phyloP scores from a whole-genome alignment of 2,888 invertebrate genomes.

The Apotomis betuletana region DNA sequence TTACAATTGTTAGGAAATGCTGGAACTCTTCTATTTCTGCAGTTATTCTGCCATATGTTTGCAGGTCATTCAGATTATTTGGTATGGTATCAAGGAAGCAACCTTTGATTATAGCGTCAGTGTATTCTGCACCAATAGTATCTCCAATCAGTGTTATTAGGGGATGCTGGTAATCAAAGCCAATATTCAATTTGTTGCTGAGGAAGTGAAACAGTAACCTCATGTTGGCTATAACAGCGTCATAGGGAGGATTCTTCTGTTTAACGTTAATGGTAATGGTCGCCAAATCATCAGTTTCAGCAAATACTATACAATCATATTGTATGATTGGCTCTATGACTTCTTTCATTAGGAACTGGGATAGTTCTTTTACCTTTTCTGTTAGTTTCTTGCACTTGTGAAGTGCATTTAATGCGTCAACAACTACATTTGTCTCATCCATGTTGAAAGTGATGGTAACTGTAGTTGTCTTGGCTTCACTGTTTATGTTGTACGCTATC shows the following conservation, averaged over 20 bases:
- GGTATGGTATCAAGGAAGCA: constrained; percentile 91
- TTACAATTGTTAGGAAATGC: constrained; percentile 82
- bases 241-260: constrained; percentile 74
- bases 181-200: constrained; percentile 79
- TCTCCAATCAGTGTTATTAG: constrained; percentile 83
- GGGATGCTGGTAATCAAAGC: constrained; percentile 55
- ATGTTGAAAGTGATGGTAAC: constrained; percentile 68
- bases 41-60: constrained; percentile 85
- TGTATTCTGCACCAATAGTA: constrained; percentile 83
- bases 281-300: constrained; percentile 64
- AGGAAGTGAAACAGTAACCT: constrained; percentile 84
- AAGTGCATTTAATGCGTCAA: constrained; percentile 71
- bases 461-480: constrained; percentile 58
- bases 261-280: constrained; percentile 70
- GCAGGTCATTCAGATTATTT: constrained; percentile 87
- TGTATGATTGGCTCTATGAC: constrained; percentile 84
- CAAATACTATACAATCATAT: constrained; percentile 69
- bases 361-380: constrained; percentile 82
- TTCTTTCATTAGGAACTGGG: constrained; percentile 82
- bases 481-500: constrained; percentile 68
- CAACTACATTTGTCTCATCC: constrained; percentile 55
- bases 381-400: constrained; percentile 68
- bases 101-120: constrained; percentile 86
- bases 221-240: constrained; percentile 83
- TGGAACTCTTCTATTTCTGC: constrained; percentile 87